Conservation (phyloP, 2,888 invertebrate species). For the Xylota segnis region DNA sequence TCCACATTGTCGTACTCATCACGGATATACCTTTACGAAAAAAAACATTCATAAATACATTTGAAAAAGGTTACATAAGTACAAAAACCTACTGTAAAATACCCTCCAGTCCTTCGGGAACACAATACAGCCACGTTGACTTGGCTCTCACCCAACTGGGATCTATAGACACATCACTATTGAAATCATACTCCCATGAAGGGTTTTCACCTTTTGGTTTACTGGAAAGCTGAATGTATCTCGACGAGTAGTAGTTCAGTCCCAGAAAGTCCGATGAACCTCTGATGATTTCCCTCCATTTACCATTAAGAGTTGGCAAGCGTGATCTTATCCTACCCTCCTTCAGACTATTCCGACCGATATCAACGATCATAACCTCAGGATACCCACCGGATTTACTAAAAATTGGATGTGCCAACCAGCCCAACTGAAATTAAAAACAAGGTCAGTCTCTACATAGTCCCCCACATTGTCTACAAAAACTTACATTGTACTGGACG, state of each 20-base stretch:
- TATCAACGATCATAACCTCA: constrained; percentile 79
- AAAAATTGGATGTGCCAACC: constrained; percentile 82
- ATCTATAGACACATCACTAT: constrained; percentile 78
- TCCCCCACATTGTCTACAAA: background rate
- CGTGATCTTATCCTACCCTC: constrained; percentile 81
- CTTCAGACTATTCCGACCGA: constrained; percentile 80
- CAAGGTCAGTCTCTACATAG: background rate
- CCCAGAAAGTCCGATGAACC: constrained; percentile 81
- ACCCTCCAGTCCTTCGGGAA: constrained; percentile 75
- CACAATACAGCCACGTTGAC: constrained; percentile 80
- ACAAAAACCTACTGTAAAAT: constrained; percentile 32
- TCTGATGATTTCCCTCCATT: constrained; percentile 77
- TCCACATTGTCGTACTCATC: constrained; percentile 86
- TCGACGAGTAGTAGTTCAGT: constrained; percentile 81
- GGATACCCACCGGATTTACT: constrained; percentile 81
- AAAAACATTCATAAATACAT: constrained; percentile 59
- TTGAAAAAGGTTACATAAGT: too few relatives aligned
- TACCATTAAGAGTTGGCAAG: constrained; percentile 75
- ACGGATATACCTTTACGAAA: constrained; percentile 85
- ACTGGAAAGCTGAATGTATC: constrained; percentile 77
- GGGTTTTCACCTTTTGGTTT: constrained; percentile 82
- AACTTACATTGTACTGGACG: constrained; percentile 79
- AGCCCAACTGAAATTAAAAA: constrained; percentile 80
- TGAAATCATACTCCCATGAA: constrained; percentile 85
- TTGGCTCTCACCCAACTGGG: constrained; percentile 79